Percentiles rank a stretch among this genome's conserved stretches.
Conservation (phyloP, 1,140 invertebrate species). For the Alviniconcha marisindica region DNA sequence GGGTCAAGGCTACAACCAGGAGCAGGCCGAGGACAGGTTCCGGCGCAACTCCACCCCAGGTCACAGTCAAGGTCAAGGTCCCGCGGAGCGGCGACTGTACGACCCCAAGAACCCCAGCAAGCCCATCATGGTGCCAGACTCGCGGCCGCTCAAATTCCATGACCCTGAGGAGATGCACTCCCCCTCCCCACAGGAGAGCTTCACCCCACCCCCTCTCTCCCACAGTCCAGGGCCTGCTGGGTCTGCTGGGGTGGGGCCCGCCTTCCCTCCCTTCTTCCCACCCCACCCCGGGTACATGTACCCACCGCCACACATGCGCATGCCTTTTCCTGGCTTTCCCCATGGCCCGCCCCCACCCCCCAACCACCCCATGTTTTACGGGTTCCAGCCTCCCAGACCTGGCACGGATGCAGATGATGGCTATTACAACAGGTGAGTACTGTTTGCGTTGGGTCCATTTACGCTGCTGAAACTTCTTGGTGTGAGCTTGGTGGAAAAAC, state of each 20-base stretch:
- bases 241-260: not conserved
- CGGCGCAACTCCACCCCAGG: not conserved
- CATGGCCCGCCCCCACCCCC: conserved; percentile 37
- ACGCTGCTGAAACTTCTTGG: too few species aligned
- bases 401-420: conserved; percentile 40
- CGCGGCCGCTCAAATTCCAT: conserved; percentile 44
- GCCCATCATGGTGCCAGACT: conserved; percentile 80
- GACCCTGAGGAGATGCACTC: conserved; percentile 43
- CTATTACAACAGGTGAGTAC: conserved; percentile 49
- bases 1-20: conserved; percentile 30
- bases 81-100: conserved; percentile 75
- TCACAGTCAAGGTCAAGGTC: conserved; percentile 14
- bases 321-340: conserved; percentile 23
- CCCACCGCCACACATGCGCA: conserved; percentile 33
- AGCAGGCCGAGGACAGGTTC: conserved; percentile 22
- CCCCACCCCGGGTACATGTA: conserved; percentile 40
- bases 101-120: conserved; percentile 85
- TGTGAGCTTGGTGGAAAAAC: too few species aligned
- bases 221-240: conserved; percentile 26
- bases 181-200: conserved; percentile 31
- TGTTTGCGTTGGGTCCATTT: too few species aligned
- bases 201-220: conserved; percentile 30
- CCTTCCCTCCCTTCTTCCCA: conserved; percentile 25
- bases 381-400: conserved; percentile 41
- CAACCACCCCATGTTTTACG: conserved; percentile 45